phyloP scores from a whole-genome alignment of 2,113 vertebrate species.

The Clarias batrachus region DNA sequence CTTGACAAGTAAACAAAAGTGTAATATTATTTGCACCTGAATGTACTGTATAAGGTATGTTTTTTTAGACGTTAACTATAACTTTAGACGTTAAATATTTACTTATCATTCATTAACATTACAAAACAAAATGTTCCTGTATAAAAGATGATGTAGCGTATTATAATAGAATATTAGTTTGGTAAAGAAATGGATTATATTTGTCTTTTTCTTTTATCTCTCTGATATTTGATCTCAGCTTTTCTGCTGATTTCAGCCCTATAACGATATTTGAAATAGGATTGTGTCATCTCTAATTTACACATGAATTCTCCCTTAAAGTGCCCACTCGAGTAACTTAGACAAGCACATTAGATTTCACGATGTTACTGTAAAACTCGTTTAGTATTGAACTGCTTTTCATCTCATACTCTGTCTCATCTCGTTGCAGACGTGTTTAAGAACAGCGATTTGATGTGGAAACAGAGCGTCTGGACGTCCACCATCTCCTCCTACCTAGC shows the following conservation, averaged over 20 bases:
- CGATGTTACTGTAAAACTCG: background rate
- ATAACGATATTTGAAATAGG: background rate
- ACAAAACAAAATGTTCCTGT: background rate
- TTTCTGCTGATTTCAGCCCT: background rate
- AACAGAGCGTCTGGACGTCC: conserved; percentile 94
- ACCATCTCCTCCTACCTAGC: conserved; percentile 90
- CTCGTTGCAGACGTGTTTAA: conserved; percentile 82
- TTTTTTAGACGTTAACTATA: background rate
- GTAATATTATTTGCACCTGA: background rate
- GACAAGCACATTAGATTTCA: background rate
- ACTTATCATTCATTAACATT: background rate
- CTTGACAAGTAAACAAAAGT: background rate
- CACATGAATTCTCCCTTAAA: background rate
- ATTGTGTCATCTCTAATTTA: background rate
- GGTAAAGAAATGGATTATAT: background rate
- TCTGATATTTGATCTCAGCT: background rate
- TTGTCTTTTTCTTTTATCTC: background rate
- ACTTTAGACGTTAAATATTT: too few species aligned
- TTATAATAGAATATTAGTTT: background rate
- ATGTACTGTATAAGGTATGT: background rate
- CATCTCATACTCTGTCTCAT: background rate
- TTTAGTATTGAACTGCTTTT: background rate
- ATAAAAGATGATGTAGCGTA: background rate
- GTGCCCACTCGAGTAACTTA: background rate
- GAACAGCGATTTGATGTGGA: conserved; percentile 93